These are phyloP conservation scores for Loripinus fragilis DNA, from an alignment of 2,888 invertebrate genomes.

Conservation along the genomic window DNA sequence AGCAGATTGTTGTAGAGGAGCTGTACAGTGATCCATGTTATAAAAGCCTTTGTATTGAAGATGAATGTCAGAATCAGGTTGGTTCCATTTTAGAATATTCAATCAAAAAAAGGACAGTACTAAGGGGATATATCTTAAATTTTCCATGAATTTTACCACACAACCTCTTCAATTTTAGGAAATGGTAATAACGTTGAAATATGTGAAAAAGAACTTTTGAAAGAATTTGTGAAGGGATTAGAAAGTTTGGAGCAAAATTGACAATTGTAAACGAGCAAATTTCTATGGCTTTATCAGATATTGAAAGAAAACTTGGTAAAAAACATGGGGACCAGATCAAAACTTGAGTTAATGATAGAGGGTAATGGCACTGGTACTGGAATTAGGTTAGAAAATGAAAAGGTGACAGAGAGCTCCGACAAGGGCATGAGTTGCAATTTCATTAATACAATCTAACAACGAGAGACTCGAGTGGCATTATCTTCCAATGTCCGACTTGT, in stretches of 20 bases:
- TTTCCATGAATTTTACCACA: too few species aligned
- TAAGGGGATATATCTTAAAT: too few species aligned
- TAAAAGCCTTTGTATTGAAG: neutral
- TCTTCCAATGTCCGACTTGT: too few species aligned
- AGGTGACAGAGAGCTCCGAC: neutral
- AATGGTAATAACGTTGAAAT: too few species aligned
- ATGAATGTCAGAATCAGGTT: neutral
- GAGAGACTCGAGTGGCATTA: too few species aligned
- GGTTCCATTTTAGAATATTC: neutral
- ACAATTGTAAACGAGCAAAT: neutral
- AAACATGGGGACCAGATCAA: neutral
- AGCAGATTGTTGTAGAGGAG: neutral
- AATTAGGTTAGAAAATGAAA: neutral
- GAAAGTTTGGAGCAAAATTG: too few species aligned
- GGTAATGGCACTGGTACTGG: conserved; percentile 8
- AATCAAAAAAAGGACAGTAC: neutral
- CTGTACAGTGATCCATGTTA: neutral
- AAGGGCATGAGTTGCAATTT: neutral
- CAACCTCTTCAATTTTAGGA: too few species aligned
- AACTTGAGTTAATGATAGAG: conserved; percentile 32
- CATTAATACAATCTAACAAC: too few species aligned
- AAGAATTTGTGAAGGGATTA: too few species aligned
- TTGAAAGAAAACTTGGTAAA: neutral
- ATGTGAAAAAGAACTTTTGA: too few species aligned
- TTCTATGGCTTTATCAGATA: neutral